Conservation (phyloP, 2,113 vertebrate genomes). For the Oceanites oceanicus region DNA sequence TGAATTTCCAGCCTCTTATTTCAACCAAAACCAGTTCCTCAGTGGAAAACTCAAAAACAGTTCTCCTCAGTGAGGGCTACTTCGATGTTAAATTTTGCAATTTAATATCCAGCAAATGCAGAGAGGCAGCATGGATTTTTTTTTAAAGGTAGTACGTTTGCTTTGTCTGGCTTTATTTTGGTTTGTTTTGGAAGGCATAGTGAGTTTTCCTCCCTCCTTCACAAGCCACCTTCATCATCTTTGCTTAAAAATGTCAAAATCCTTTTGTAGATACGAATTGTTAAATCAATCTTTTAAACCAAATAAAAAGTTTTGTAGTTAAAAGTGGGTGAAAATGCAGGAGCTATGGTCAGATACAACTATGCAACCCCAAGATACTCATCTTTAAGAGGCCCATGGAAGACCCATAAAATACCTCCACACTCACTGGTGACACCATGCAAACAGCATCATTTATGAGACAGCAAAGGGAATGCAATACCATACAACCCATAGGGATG, state of each 20-base stretch:
- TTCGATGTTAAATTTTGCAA: neutral
- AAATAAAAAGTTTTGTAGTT: neutral
- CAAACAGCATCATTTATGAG: neutral
- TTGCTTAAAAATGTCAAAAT: neutral
- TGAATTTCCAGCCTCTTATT: neutral
- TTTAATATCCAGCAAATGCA: neutral
- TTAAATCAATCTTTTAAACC: neutral
- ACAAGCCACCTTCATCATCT: neutral
- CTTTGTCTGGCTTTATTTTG: neutral
- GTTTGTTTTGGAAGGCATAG: neutral
- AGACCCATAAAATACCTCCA: neutral
- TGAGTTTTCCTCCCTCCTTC: neutral
- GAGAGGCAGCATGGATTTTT: neutral
- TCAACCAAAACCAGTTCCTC: conserved; percentile 18
- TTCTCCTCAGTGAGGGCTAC: neutral
- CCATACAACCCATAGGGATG: neutral
- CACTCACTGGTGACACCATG: neutral
- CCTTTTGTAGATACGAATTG: neutral
- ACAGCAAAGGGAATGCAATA: neutral
- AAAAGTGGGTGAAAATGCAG: neutral
- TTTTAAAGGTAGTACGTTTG: neutral
- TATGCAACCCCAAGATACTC: neutral
- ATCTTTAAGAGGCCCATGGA: neutral
- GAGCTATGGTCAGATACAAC: neutral
- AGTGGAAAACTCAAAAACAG: neutral